Percentiles rank a stretch among this genome's conserved stretches.
phyloP scores from a whole-genome alignment of 2,888 invertebrate genomes.

The Leucoptera coffeella region DNA sequence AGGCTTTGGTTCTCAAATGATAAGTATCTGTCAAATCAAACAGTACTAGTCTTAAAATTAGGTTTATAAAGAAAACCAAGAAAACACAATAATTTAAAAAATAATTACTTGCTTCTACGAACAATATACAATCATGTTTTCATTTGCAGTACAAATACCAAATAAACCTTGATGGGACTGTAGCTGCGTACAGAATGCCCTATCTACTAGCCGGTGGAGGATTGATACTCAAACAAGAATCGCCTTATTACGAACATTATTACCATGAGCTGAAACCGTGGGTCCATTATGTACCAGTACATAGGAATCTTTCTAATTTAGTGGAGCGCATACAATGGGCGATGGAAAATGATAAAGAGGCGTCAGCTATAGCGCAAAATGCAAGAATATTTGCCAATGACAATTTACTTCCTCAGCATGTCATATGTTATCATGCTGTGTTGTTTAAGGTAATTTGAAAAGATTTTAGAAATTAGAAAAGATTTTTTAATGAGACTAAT shows the following conservation, averaged over 20 bases:
- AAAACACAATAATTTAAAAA: too few species aligned
- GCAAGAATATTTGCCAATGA: conserved; percentile 68
- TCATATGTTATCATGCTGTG: conserved; percentile 82
- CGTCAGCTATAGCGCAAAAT: conserved; percentile 57
- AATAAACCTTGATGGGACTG: conserved; percentile 91
- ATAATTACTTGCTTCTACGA: too few species aligned
- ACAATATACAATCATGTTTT: too few species aligned
- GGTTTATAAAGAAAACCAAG: too few species aligned
- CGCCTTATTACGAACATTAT: conserved; percentile 93
- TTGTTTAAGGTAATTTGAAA: conserved; percentile 30
- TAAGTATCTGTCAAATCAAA: too few species aligned
- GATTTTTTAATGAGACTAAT: neutral
- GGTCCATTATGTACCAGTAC: conserved; percentile 79
- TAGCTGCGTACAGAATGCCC: conserved; percentile 91
- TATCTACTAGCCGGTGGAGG: conserved; percentile 86
- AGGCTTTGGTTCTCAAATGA: too few species aligned
- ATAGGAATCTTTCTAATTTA: conserved; percentile 74
- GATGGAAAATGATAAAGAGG: conserved; percentile 61
- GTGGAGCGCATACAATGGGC: conserved; percentile 76
- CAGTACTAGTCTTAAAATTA: too few species aligned
- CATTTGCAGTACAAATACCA: conserved; percentile 86
- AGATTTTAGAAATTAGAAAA: too few species aligned
- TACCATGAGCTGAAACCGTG: conserved; percentile 70
- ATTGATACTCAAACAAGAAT: conserved; percentile 85
- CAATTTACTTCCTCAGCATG: conserved; percentile 74